phyloP scores from a whole-genome alignment of 2,888 invertebrate species.

The Hipparchia sbordonii region DNA sequence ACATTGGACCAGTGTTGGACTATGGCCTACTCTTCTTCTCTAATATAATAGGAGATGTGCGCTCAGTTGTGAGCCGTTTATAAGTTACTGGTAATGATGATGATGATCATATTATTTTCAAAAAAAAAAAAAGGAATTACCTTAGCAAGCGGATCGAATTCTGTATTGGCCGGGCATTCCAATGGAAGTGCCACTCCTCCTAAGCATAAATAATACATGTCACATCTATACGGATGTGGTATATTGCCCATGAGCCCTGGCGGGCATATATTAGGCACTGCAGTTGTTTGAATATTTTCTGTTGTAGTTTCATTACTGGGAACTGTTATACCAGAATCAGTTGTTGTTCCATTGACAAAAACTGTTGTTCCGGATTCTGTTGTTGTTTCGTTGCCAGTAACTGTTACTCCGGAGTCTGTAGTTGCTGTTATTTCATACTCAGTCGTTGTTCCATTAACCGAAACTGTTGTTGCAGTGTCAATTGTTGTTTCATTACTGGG shows the following conservation, averaged over 20 bases:
- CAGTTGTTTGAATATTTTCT: neutral
- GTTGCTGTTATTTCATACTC: neutral
- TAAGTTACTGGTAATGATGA: too few relatives aligned
- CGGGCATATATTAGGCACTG: constrained; percentile 44
- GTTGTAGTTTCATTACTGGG: constrained; percentile 9
- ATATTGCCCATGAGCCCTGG: constrained; percentile 49
- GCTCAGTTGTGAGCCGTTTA: too few relatives aligned
- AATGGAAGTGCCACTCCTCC: constrained; percentile 48
- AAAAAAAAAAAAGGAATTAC: constrained; percentile 12
- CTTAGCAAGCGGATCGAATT: constrained; percentile 46
- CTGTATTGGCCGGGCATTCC: constrained; percentile 47
- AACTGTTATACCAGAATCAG: neutral
- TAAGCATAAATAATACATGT: constrained; percentile 53
- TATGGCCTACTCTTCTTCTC: too few relatives aligned
- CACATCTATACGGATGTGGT: constrained; percentile 51
- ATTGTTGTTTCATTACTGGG: neutral
- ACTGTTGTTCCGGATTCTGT: neutral
- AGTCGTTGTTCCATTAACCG: neutral
- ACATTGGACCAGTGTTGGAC: too few relatives aligned
- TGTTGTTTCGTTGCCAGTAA: constrained; percentile 3
- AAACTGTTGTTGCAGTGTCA: neutral
- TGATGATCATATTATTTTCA: too few relatives aligned
- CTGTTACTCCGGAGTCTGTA: neutral
- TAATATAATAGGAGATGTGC: too few relatives aligned
- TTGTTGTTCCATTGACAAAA: neutral